Base-by-base conservation (phyloP, 2,797 vertebrate species). In the Gadopsis marmoratus region DNA sequence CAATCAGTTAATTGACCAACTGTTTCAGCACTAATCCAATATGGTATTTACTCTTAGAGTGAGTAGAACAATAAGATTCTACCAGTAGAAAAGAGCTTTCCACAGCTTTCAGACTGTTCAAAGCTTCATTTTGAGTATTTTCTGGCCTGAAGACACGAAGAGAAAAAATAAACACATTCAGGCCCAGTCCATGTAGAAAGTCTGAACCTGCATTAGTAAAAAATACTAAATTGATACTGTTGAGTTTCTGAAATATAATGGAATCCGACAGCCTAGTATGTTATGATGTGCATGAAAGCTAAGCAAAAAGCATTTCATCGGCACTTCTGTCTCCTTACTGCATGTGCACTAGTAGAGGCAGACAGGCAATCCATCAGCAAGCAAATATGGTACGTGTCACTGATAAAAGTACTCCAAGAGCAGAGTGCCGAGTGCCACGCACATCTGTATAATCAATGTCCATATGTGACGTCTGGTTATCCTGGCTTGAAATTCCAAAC, bases 341-440 rank as follows among this genome's bases (percentile, higher is more conserved):
- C 85, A 61, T 84, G 77, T 76, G 72, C 85, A 82, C 74, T 71
- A 69, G 80, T 81, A 54, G 71, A 70, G 78, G 82, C 81, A 73
- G 87, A 78, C 86, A 88, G 78, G 81, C 91, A 80, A 91, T 93
- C 93, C 90, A 91, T 94, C 92, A 91, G 71, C 83, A 74, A 78
- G 75, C 83, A 92, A 91, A 91, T 89, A 77, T 86, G 82, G 74
- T 78, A 64, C 72, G 76, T 88, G 88, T 93, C 90, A 89, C 60
- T 50, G 71, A 76, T 82, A 84, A 87, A 91, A 86, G 83, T 78
- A 78, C 67, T 84, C 81, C 78, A 78, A 53, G 74, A 73, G 88
- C 78, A 76, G 65, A 82, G 72, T 48, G 26, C 26, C 26, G 81
- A 78, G 68, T 78, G 80, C 71, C 88, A 81, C 83, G 78, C 77